Percentiles rank a stretch among this genome's conserved stretches.
Conservation (phyloP, 1,140 invertebrate species). For the honey bee (Apis mellifera) region Amel_HAv3.1 CM009942.2:4682001-4682500, state of each 20-base stretch:
- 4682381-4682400: background rate
- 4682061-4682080: too few species aligned
- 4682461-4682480: slow-evolving; percentile 13
- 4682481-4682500: slow-evolving; percentile 30
- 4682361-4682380: background rate
- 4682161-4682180: background rate
- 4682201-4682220: background rate
- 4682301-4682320: slow-evolving; percentile 4
- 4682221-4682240: background rate
- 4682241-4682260: background rate
- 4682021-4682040: too few species aligned
- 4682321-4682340: slow-evolving; percentile 10
- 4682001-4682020: too few species aligned
- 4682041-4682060: too few species aligned
- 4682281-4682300: slow-evolving; percentile 33
- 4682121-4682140: background rate
- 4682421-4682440: slow-evolving; percentile 20
- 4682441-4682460: slow-evolving; percentile 48
- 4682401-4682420: slow-evolving; percentile 3
- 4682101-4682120: background rate
- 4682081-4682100: too few species aligned
- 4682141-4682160: background rate
- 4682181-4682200: background rate
- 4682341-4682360: background rate
- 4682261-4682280: background rate